Percentiles rank a stretch among this genome's conserved stretches.
Conservation (phyloP, 2,888 invertebrate species). For the Sceliomorpha sp. region DNA sequence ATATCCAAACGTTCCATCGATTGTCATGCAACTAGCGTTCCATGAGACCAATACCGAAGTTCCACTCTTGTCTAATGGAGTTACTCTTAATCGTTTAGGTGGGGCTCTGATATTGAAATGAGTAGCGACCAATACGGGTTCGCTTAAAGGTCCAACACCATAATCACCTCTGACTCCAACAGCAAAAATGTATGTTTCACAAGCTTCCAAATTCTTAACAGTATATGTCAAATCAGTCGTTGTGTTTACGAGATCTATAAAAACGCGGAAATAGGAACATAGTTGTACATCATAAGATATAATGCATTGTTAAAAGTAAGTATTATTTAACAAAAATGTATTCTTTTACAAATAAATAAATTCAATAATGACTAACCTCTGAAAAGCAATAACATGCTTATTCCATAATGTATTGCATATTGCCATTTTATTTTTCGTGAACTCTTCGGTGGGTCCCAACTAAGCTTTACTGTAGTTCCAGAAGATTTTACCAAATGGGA, state of each 20-base stretch:
- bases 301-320: background rate
- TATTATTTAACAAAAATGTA: conserved; percentile 10
- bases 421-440: conserved; percentile 82
- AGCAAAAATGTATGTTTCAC: conserved; percentile 87
- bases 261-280: too few relatives aligned
- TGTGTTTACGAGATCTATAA: conserved; percentile 79
- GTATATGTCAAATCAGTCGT: conserved; percentile 83
- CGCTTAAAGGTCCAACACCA: conserved; percentile 85
- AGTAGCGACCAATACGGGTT: conserved; percentile 82
- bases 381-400: conserved; percentile 82
- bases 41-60: conserved; percentile 85
- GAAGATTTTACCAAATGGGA: conserved; percentile 82
- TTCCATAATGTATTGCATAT: conserved; percentile 88
- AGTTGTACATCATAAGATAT: conserved; percentile 21
- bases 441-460: conserved; percentile 85
- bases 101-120: conserved; percentile 85
- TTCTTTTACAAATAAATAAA: too few relatives aligned
- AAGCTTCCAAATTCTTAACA: conserved; percentile 85
- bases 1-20: conserved; percentile 82
- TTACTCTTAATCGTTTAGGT: conserved; percentile 85
- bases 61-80: conserved; percentile 71
- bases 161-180: conserved; percentile 85
- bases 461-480: conserved; percentile 84
- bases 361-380: conserved; percentile 80
- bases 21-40: conserved; percentile 86